Percentiles rank a stretch among this genome's conserved stretches.
These are phyloP conservation scores for Hypsibius dujardini DNA, from an alignment of 1,140 invertebrate genomes.

Conservation along the genomic window DNA sequence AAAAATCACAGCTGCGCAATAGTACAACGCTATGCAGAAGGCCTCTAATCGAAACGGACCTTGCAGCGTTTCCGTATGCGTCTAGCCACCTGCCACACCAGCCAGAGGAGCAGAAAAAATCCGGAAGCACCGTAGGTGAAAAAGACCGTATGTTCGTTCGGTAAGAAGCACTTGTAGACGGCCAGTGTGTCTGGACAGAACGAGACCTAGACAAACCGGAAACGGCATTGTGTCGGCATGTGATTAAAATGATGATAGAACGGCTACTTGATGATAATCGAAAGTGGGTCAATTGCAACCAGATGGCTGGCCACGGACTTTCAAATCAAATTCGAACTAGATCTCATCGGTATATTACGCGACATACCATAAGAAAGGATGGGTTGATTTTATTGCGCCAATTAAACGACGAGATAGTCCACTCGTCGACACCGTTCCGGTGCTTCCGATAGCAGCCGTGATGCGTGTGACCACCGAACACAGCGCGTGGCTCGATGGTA, in stretches of 20 bases:
- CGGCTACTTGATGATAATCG: too few relatives aligned
- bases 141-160: neutral
- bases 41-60: too few relatives aligned
- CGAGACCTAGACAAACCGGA: neutral
- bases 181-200: neutral
- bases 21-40: too few relatives aligned
- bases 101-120: too few relatives aligned
- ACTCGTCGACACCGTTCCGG: neutral
- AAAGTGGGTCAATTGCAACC: too few relatives aligned
- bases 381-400: neutral
- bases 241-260: neutral
- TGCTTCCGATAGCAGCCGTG: conserved; percentile 4
- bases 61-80: too few relatives aligned
- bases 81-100: too few relatives aligned
- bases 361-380: conserved; percentile 6
- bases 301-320: too few relatives aligned
- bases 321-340: too few relatives aligned
- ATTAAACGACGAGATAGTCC: conserved; percentile 1
- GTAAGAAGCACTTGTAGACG: neutral
- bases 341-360: too few relatives aligned
- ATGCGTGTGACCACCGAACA: conserved; percentile 4
- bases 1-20: too few relatives aligned
- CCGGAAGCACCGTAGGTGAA: too few relatives aligned
- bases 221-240: neutral
- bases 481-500: neutral